phyloP scores from a whole-genome alignment of 2,113 vertebrate species.

The Turdus rufiventris region DNA sequence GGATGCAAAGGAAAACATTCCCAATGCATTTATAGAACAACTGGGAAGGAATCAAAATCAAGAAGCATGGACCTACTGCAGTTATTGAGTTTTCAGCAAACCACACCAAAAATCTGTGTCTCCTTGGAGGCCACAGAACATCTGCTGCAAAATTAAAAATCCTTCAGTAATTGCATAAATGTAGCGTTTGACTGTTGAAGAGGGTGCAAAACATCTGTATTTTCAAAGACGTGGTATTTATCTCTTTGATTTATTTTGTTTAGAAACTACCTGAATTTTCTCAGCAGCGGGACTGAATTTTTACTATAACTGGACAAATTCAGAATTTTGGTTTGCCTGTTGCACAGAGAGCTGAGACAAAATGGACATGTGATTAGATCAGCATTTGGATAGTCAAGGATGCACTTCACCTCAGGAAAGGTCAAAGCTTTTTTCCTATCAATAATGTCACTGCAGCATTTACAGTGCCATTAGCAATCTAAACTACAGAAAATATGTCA shows the following conservation, averaged over 20 bases:
- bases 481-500: neutral
- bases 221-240: neutral
- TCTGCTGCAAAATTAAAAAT: neutral
- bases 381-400: neutral
- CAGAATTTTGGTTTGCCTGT: neutral
- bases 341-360: neutral
- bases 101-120: neutral
- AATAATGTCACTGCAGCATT: neutral
- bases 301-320: neutral
- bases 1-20: neutral
- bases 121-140: neutral
- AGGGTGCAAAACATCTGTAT: fast-evolving
- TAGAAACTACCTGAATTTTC: neutral
- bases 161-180: neutral
- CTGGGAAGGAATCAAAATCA: neutral
- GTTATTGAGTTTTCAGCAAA: neutral
- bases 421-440: neutral
- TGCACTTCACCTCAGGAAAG: neutral
- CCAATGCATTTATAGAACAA: neutral
- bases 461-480: neutral
- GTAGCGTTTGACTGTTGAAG: neutral
- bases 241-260: neutral
- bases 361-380: neutral
- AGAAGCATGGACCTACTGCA: neutral
- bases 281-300: neutral